Conservation (phyloP, 2,113 vertebrate species). For the Megaleporinus macrocephalus region DNA sequence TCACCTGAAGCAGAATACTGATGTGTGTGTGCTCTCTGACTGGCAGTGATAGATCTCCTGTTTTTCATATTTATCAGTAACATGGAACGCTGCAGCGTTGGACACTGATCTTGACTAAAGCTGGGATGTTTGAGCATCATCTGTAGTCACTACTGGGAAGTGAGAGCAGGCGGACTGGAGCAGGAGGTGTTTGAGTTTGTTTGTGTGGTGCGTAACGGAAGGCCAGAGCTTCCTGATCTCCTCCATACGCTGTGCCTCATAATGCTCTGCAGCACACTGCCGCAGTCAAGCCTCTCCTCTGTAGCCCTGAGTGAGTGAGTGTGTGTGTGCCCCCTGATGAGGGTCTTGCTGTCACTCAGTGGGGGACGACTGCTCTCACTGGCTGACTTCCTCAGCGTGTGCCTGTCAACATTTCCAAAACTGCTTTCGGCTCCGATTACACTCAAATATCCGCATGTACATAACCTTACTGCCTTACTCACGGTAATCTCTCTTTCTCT, state of each 20-base stretch:
- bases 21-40: neutral
- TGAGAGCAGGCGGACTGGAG: neutral
- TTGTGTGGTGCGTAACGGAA: neutral
- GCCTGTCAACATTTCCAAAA: slow-evolving; percentile 33
- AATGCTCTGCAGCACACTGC: neutral
- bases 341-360: slow-evolving; percentile 40
- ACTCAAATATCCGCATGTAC: neutral
- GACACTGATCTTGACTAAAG: neutral
- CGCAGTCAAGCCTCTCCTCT: neutral
- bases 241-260: neutral
- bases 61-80: slow-evolving; percentile 7
- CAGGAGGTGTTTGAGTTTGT: neutral
- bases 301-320: slow-evolving; percentile 23
- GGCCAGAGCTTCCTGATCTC: neutral
- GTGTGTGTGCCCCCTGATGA: neutral
- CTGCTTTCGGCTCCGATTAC: slow-evolving; percentile 15
- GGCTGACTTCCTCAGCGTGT: slow-evolving; percentile 34
- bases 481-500: neutral
- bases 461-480: slow-evolving; percentile 18
- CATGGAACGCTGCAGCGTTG: neutral
- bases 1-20: neutral
- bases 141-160: neutral
- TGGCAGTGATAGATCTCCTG: neutral
- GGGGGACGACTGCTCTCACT: slow-evolving; percentile 41
- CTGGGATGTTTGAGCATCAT: neutral